phyloP scores from a whole-genome alignment of 2,797 vertebrate species.

The Graptemys geographica region DNA sequence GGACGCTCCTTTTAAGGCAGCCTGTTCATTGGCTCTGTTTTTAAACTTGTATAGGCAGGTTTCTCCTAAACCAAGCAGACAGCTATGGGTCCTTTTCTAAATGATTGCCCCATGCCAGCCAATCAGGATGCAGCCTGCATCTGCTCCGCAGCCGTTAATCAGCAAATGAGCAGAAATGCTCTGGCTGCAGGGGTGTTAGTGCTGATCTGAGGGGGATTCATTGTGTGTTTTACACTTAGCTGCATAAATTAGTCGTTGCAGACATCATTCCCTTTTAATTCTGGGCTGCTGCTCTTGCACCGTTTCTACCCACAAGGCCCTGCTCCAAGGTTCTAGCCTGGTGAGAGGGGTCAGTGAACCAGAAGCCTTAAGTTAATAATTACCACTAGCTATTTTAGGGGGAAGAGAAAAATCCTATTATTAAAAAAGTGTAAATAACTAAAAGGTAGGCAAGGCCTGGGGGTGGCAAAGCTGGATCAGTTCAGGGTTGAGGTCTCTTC shows the following conservation, averaged over 20 bases:
- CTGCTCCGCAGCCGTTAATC: conserved; percentile 28
- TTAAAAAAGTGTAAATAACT: not conserved
- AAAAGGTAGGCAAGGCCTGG: not conserved
- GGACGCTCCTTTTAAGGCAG: not conserved
- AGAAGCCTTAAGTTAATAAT: not conserved
- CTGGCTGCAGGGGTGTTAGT: conserved; percentile 7
- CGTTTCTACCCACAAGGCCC: fast-evolving
- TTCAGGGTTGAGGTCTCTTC: not conserved
- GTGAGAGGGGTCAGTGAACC: fast-evolving
- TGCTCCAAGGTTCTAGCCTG: fast-evolving
- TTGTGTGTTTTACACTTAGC: conserved; percentile 22
- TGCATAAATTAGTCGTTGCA: conserved; percentile 36
- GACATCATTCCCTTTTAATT: conserved; percentile 1
- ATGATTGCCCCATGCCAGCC: not conserved
- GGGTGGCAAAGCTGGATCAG: fast-evolving
- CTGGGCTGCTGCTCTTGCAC: not conserved
- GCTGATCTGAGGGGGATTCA: conserved; percentile 7
- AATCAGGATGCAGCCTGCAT: not conserved
- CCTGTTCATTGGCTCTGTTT: not conserved
- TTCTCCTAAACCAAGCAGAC: conserved; percentile 13
- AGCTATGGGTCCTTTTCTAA: not conserved
- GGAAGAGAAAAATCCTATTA: not conserved
- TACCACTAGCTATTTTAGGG: not conserved
- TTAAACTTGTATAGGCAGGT: not conserved
- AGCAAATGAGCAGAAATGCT: conserved; percentile 41